phyloP scores from a whole-genome alignment of 1,140 invertebrate species.

The Araneus ventricosus region DNA sequence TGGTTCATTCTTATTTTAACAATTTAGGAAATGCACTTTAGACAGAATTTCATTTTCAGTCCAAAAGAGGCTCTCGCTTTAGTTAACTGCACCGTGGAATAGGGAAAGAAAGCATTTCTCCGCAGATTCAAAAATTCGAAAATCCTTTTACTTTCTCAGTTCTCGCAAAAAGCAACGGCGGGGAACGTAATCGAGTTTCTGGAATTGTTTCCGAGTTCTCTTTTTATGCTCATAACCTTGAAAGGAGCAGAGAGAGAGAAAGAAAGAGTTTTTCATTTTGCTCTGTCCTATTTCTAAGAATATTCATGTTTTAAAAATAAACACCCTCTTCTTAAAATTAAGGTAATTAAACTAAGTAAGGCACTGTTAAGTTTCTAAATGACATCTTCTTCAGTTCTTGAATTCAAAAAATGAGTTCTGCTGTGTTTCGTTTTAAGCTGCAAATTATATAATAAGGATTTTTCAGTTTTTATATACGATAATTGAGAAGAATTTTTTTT shows the following conservation, averaged over 20 bases:
- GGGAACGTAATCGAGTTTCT: not conserved
- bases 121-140: not conserved
- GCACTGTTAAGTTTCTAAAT: too few species aligned
- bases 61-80: not conserved
- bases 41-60: not conserved
- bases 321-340: too few species aligned
- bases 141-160: conserved; percentile 1
- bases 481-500: too few species aligned
- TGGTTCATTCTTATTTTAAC: not conserved
- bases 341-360: too few species aligned
- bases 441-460: too few species aligned
- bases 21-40: not conserved
- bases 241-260: not conserved
- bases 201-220: not conserved
- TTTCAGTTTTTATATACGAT: too few species aligned
- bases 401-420: too few species aligned
- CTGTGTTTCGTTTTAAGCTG: too few species aligned
- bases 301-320: too few species aligned
- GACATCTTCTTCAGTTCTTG: too few species aligned
- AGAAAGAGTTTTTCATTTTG: too few species aligned
- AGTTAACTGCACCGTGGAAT: not conserved
- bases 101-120: not conserved
- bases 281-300: too few species aligned
- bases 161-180: not conserved
- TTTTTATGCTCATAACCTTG: not conserved